Percentiles rank a stretch among this genome's conserved stretches.
Conservation (phyloP, 2,113 vertebrate genomes). For the Atractosteus spatula region DNA sequence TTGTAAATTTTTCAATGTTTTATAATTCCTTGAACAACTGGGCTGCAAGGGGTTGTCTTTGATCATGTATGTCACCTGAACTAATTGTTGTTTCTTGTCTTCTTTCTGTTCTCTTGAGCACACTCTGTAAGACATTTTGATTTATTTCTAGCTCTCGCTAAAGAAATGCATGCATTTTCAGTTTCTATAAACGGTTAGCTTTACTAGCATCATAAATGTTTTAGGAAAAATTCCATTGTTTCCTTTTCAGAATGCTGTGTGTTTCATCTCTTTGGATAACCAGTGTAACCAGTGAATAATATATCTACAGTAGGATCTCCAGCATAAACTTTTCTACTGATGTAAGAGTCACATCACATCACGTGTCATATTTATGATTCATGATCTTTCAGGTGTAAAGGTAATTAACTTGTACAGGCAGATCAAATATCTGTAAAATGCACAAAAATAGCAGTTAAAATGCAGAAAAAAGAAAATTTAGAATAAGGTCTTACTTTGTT, state of each 20-base stretch:
- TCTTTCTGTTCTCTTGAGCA: neutral
- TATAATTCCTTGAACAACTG: neutral
- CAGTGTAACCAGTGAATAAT: too few species aligned
- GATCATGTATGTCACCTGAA: slow-evolving; percentile 8
- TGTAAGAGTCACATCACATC: too few species aligned
- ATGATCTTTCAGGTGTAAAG: neutral
- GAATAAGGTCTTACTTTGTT: too few species aligned
- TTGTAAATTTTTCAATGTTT: slow-evolving; percentile 6
- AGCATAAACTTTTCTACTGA: too few species aligned
- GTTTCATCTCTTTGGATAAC: neutral
- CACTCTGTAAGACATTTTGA: neutral
- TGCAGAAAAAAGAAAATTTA: too few species aligned
- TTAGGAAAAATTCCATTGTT: neutral
- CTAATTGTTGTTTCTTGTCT: neutral
- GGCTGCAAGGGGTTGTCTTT: neutral
- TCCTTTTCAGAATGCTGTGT: neutral
- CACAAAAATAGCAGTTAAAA: too few species aligned
- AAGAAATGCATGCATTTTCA: neutral
- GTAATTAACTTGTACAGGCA: too few species aligned
- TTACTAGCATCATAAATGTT: slow-evolving; percentile 1
- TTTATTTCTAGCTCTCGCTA: neutral
- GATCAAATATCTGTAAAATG: too few species aligned
- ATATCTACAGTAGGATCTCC: too few species aligned
- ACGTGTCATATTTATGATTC: slow-evolving; percentile 16
- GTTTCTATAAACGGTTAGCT: neutral